phyloP scores from a whole-genome alignment of 2,797 vertebrate species.

The Dallia pectoralis region DNA sequence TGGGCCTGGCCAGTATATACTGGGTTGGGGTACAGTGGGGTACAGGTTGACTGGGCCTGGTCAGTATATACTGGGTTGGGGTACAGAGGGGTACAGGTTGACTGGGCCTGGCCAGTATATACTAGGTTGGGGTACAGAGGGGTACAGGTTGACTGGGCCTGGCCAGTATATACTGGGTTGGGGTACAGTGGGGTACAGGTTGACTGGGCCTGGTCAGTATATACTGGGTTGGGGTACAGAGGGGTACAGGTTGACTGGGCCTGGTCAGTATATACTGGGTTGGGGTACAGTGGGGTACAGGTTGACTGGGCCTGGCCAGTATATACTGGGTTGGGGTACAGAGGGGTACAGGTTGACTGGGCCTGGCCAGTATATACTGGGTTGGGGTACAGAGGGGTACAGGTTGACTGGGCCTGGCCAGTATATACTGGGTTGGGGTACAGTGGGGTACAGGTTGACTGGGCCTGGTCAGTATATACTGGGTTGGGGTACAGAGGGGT shows the following conservation, averaged over 20 bases:
- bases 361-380: background rate
- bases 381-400: no score
- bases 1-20: background rate
- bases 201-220: background rate
- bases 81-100: no score
- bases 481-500: no score
- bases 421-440: background rate
- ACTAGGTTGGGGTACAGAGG: background rate
- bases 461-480: background rate
- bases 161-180: background rate
- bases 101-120: background rate
- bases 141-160: no score
- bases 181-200: background rate
- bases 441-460: no score
- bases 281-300: background rate
- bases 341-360: no score
- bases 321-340: background rate
- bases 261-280: background rate
- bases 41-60: no score
- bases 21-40: background rate
- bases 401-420: no score
- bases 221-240: background rate
- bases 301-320: no score
- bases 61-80: background rate
- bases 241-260: no score